Evolutionary conservation across 2,113 vertebrate genomes (phyloP), one percentile per base, ranked within the genome.

Genomic region (Fregetta grallaria): DNA sequence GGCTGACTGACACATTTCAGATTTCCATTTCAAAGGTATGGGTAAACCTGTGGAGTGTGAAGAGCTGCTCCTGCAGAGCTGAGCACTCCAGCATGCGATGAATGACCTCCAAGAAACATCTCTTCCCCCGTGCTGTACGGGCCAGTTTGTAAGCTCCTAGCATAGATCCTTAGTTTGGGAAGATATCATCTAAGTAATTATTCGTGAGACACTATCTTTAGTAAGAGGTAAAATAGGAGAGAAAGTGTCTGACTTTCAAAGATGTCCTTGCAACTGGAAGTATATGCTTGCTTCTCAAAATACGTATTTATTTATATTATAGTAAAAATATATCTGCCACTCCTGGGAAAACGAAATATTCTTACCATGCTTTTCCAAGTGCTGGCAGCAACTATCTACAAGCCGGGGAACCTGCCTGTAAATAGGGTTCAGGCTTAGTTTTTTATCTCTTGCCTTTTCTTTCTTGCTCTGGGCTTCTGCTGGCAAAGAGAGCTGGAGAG

Each of bases 371-470:
- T 99, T 99, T 98, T 99, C 99, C 97, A 99, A 98, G 97, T 99
- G 99, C 90, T 99, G 99, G 97, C 99, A 99, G 98, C 99, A 99
- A 94, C 99, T 99, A 97, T 99, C 99, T 95, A 99, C 98, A 75
- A 99, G 98, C 73, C 99, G 98, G 6, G 99, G 99, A 97, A 99
- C 99, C 98, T 99, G 99, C 89, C 98, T 98, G 98, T 99, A 99
- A 97, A 99, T 99, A 56, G 99, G 99, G 94, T 99, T 99, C 56
- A 99, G 98, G 97, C 99, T 99, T 84, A 99, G 98, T 94, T 99
- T 99, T 96, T 99, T 98, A 97, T 99, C 99, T 58, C 97, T 97
- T 62, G 98, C 98, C 86, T 99, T 99, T 98, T 99, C 99, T 97
- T 99, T 99, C 96, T 99, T 99, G 95, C 94, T 99, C 82, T 98